Conservation (phyloP, 2,888 invertebrate genomes). For the Euplagia quadripunctaria region DNA sequence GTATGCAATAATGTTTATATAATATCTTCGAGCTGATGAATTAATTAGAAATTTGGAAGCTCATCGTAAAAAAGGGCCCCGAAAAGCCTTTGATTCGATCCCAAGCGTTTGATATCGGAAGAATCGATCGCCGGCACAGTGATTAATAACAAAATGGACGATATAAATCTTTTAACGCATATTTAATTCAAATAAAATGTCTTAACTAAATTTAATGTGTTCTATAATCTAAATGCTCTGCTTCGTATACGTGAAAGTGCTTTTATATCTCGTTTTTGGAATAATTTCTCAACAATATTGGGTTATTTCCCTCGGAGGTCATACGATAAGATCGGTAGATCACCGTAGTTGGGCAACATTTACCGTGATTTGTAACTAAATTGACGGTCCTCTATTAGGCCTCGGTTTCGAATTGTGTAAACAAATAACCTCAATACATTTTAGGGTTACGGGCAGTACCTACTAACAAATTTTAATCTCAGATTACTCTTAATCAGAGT, state of each 20-base stretch:
- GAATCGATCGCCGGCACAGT: slow-evolving; percentile 36
- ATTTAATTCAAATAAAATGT: slow-evolving; percentile 62
- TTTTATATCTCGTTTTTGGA: slow-evolving; percentile 32
- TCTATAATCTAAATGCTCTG: slow-evolving; percentile 35
- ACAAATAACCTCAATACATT: slow-evolving; percentile 40
- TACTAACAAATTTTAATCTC: not conserved
- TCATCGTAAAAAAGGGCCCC: slow-evolving; percentile 58
- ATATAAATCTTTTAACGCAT: slow-evolving; percentile 63
- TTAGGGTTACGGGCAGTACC: not conserved
- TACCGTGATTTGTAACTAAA: slow-evolving; percentile 23
- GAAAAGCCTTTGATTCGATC: slow-evolving; percentile 37
- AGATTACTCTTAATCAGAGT: not conserved
- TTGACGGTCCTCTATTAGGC: slow-evolving; percentile 32
- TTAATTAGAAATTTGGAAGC: slow-evolving; percentile 65
- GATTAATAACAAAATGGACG: slow-evolving; percentile 45
- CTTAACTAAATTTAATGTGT: slow-evolving; percentile 55
- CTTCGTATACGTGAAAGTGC: slow-evolving; percentile 27
- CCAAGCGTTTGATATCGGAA: slow-evolving; percentile 59
- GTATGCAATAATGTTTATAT: slow-evolving; percentile 61
- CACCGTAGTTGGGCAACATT: slow-evolving; percentile 39
- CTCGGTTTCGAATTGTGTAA: slow-evolving; percentile 37
- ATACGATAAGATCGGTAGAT: slow-evolving; percentile 38
- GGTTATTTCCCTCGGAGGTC: slow-evolving; percentile 43
- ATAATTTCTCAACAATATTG: slow-evolving; percentile 39
- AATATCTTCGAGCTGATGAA: slow-evolving; percentile 61